Base-by-base conservation (phyloP, 2,113 vertebrate genomes). In the Peromyscus californicus region DNA sequence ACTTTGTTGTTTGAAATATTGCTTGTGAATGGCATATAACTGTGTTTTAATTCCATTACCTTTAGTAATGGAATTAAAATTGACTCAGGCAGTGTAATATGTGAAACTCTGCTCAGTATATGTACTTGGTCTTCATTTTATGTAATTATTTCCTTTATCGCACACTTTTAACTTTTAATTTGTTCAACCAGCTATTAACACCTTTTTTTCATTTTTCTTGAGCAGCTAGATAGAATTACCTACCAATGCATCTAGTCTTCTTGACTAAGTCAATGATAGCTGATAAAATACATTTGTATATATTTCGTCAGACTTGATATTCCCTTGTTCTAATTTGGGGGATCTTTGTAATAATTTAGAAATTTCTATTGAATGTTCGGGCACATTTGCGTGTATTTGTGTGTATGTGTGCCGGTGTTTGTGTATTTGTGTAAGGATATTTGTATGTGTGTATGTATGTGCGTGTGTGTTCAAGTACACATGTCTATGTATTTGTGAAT, bases 231-330 rank as follows among this genome's bases (percentile, higher is more conserved):
- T 79, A 79, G 13, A 96, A 0, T 63, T 57, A 85, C 1, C 59
- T 93, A 36, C 33, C 48, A 92, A 33, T 7, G 33, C 84, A 29
- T 95, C 36, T 88, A 13, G 51, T 97, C 61, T 63, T 88, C 57
- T 13, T 93, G 21, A 75, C 12, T 67, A 7, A 78, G 78, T 85
- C 83, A 61, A 48, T 74, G 26, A 51, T 26, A 59, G 57, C 36
- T 87, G 48, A 45, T 67, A 57, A 92, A 90, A 74, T 48, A 83
- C 51, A 67, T 72, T 33, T 51, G 5, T n/a, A 29, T 63, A 9
- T 78, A 8, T 93, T 65, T 90, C 84, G 91, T 59, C 72, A 31
- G 24, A 88, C 9, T 75, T 88, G 24, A 26, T 69, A 70, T 67
- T 90, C 39, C 59, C 5, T 83, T 57, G 19, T 63, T 80, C 9